A percentile compares a stretch with the other conserved stretches of the same genome.
These are phyloP conservation scores for Cranoglanis bouderius DNA, from an alignment of 2,113 vertebrate genomes.

Conservation along the genomic window DNA sequence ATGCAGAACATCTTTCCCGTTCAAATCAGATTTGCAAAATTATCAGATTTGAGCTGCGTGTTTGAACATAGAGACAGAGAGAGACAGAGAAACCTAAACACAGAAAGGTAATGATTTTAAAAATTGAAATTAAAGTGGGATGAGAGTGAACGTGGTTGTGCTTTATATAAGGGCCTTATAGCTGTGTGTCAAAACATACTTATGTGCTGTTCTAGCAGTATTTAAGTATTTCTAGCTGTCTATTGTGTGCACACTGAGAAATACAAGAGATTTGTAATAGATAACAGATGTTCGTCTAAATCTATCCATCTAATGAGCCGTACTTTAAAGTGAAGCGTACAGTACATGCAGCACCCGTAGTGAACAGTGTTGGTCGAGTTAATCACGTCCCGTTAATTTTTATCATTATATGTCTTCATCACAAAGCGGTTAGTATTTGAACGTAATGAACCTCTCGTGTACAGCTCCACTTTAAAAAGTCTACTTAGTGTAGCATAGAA, in stretches of 20 bases:
- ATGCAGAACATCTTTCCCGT: not conserved
- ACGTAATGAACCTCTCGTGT: not conserved
- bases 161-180: not conserved
- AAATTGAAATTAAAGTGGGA: not conserved
- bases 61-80: not conserved
- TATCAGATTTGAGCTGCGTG: not conserved
- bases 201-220: not conserved
- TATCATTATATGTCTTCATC: not conserved
- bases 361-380: not conserved
- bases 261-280: not conserved
- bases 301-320: not conserved
- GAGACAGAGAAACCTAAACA: not conserved
- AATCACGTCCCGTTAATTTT: too few species aligned
- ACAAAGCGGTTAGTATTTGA: not conserved
- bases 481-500: not conserved
- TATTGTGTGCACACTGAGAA: not conserved
- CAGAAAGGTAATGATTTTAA: not conserved
- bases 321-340: too few species aligned
- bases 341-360: not conserved
- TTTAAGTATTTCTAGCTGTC: not conserved
- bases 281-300: not conserved
- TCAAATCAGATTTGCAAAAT: not conserved
- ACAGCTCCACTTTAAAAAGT: not conserved
- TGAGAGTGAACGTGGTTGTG: not conserved
- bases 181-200: not conserved